These are phyloP conservation scores for Sphaeridia pumilis DNA, from an alignment of 2,888 invertebrate genomes.

Conservation along the genomic window DNA sequence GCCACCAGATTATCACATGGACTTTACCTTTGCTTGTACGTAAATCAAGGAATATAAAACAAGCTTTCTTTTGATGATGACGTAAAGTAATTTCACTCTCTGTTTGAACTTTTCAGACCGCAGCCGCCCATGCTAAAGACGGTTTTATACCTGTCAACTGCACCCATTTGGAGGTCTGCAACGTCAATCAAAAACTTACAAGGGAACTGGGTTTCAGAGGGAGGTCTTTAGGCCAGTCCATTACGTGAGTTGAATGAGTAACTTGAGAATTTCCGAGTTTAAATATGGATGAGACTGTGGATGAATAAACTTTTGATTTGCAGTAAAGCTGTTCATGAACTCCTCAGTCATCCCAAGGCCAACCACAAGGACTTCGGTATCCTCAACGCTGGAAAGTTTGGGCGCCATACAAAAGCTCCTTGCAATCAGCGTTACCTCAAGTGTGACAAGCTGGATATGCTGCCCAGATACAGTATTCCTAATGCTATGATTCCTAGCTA, in stretches of 20 bases:
- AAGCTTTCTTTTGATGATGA: too few relatives aligned
- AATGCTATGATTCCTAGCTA: not conserved
- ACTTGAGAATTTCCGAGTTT: not conserved
- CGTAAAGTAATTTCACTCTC: too few relatives aligned
- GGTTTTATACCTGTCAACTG: conserved; percentile 26
- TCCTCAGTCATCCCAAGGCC: not conserved
- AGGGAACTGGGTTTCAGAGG: conserved; percentile 21
- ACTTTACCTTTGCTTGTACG: conserved; percentile 3
- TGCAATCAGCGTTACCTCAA: conserved; percentile 19
- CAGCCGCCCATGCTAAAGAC: conserved; percentile 29
- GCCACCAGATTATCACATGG: not conserved
- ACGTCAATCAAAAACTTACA: conserved; percentile 21
- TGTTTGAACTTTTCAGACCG: conserved; percentile 27
- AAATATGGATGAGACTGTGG: not conserved
- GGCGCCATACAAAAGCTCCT: conserved; percentile 19
- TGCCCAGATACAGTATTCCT: conserved; percentile 23
- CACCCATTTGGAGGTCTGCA: conserved; percentile 25
- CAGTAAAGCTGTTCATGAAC: not conserved
- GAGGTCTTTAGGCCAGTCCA: conserved; percentile 1
- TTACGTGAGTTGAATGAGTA: conserved; percentile 7
- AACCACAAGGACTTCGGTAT: not conserved
- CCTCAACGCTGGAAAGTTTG: conserved; percentile 21
- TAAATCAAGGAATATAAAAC: not conserved
- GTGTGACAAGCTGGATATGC: conserved; percentile 15
- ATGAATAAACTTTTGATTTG: not conserved